These are phyloP conservation scores for Pachyuromys duprasi DNA, from an alignment of 2,797 vertebrate genomes.

Conservation along the genomic window DNA sequence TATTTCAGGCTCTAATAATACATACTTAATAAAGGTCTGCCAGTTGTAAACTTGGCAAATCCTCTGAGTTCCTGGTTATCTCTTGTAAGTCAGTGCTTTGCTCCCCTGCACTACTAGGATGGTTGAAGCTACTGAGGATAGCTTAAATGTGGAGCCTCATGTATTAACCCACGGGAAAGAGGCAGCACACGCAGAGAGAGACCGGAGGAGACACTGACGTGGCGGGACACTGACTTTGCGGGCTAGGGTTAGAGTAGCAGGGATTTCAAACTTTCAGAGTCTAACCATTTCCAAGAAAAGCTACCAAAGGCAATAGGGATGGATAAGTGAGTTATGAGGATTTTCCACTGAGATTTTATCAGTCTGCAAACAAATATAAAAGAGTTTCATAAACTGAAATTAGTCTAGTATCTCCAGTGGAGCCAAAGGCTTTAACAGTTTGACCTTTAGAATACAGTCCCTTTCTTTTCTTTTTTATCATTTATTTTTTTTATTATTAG, in stretches of 20 bases:
- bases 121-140: not conserved
- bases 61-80: not conserved
- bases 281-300: not conserved
- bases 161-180: not conserved
- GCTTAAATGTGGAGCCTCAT: not conserved
- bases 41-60: not conserved
- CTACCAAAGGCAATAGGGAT: not conserved
- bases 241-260: not conserved
- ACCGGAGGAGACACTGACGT: not conserved
- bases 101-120: not conserved
- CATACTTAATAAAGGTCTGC: not conserved
- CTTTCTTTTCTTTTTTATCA: too few species aligned
- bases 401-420: slow-evolving; percentile 37
- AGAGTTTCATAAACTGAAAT: slow-evolving; percentile 1
- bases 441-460: slow-evolving; percentile 57
- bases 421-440: slow-evolving; percentile 39
- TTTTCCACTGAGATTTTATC: not conserved
- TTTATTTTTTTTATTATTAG: too few species aligned
- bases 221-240: not conserved
- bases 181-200: not conserved
- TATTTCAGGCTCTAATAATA: not conserved
- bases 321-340: not conserved
- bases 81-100: not conserved
- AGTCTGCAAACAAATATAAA: not conserved
- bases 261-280: slow-evolving; percentile 19